Percentiles rank a stretch among this genome's conserved stretches.
Evolutionary conservation across 2,113 vertebrate genomes (phyloP).

Genomic region (Empidonax traillii): DNA sequence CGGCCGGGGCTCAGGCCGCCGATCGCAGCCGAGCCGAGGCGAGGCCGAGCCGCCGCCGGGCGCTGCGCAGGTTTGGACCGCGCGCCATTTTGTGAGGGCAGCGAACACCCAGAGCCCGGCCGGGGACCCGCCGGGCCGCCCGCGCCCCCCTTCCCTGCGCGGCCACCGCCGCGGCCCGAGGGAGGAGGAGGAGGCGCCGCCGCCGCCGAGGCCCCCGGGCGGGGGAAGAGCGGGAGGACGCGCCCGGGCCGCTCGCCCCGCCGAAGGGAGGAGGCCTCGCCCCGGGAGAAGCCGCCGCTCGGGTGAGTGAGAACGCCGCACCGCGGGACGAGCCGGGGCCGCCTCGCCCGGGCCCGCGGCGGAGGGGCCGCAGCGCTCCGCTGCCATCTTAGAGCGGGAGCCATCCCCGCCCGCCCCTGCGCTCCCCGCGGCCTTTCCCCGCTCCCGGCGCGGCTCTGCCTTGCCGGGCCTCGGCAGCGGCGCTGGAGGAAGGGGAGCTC

Average conservation of each 20-base stretch:
- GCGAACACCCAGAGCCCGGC: too few species aligned
- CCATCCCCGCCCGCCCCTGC: slow-evolving; percentile 30
- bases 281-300: slow-evolving; percentile 11
- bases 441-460: not conserved
- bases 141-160: not conserved
- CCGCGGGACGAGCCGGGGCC: slow-evolving; percentile 53
- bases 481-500: not conserved
- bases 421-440: slow-evolving; percentile 44
- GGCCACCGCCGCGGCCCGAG: not conserved
- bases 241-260: slow-evolving; percentile 10
- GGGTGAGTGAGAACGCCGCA: slow-evolving; percentile 57
- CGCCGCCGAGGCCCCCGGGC: slow-evolving; percentile 59
- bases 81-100: too few species aligned
- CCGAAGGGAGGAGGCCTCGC: slow-evolving; percentile 46
- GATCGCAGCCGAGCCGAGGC: too few species aligned
- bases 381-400: slow-evolving; percentile 69
- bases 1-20: too few species aligned
- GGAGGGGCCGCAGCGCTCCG: slow-evolving; percentile 53
- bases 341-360: slow-evolving; percentile 44
- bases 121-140: too few species aligned
- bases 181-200: slow-evolving; percentile 46
- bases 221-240: not conserved
- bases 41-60: too few species aligned
- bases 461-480: not conserved
- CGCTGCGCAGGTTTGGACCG: too few species aligned